phyloP scores from a whole-genome alignment of 64 coral and sea anemone genomes.

The Anthopleura sola region DNA sequence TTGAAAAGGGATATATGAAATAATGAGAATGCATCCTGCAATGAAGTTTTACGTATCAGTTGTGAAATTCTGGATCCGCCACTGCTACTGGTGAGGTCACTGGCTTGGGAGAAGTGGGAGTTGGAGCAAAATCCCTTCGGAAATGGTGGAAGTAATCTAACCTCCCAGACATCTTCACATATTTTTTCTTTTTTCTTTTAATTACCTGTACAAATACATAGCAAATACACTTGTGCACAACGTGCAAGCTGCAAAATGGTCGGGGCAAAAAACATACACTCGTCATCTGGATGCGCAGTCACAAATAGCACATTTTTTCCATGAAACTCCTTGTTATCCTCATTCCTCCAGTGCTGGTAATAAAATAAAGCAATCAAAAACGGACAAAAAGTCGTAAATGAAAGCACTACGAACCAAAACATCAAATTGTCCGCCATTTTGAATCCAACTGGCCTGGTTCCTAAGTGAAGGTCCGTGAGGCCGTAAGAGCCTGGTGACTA shows the following conservation, averaged over 20 bases:
- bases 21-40: too few species aligned
- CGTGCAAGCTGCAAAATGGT: conserved; percentile 57
- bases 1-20: too few species aligned
- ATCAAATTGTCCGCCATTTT: conserved; percentile 31
- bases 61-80: too few species aligned
- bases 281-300: conserved; percentile 94
- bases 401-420: conserved; percentile 4
- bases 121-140: too few species aligned
- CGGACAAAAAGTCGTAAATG: not conserved
- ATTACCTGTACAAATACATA: conserved; percentile 87
- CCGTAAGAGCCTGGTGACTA: not conserved
- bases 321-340: conserved; percentile 20
- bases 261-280: conserved; percentile 98
- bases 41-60: too few species aligned
- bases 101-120: too few species aligned
- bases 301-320: conserved; percentile 62
- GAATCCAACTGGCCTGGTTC: not conserved
- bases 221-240: conserved; percentile 43
- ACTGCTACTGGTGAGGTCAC: too few species aligned
- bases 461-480: not conserved
- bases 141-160: too few species aligned
- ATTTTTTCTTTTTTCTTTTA: too few species aligned
- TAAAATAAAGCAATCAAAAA: conserved; percentile 17
- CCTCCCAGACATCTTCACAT: too few species aligned
- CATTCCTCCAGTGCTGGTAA: not conserved